Base-by-base conservation (phyloP, 2,797 vertebrate genomes). In the Cephalopachus bancanus region DNA sequence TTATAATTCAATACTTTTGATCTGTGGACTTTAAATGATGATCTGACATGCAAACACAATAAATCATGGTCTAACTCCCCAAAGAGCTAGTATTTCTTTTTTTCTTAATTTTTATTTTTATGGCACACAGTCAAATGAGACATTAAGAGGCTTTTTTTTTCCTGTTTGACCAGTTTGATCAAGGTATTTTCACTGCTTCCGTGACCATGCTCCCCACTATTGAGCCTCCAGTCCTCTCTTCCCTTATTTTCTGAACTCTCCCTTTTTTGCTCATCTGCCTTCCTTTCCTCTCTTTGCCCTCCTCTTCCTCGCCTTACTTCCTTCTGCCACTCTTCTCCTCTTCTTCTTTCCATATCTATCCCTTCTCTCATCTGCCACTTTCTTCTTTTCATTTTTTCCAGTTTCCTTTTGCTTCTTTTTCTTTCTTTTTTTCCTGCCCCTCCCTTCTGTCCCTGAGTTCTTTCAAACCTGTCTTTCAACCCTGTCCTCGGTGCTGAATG, bases 401-500 rank as follows among this genome's bases (percentile, higher is more conserved):
- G 9, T 5, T n/a, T 88, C 20, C 51, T 1, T 75, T 89, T 92
- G 19, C 51, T 51, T 79, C 37, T n/a, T 49, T 90, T 87, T 8
- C 2, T 79, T 76, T 71, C 57, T 75, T 51, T n/a, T 14, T 72
- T 81, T 4, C 10, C 62, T 53, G 11, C 44, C 15, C 10, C 24
- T 64, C 30, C 9, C 53, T 65, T 75, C 22, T 28, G 28, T 22
- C 22, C 37, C n/a, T 7, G 55, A 19, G 7, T 19, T 72, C 17
- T 30, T 11, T 1, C 81, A 96, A 85, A 71, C 22, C 94, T 97
- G 96, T 69, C 81, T 84, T 92, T 83, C 81, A 96, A 85, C 75
- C 26, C 94, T 97, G 96, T 97, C 96, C 93, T 85, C 53, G 67
- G 97, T 97, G 83, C 97, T 97, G 97, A 97, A 94, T 69, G 55